Base-by-base conservation (phyloP, 1,140 invertebrate species). In the Eriosoma lanigerum region DNA sequence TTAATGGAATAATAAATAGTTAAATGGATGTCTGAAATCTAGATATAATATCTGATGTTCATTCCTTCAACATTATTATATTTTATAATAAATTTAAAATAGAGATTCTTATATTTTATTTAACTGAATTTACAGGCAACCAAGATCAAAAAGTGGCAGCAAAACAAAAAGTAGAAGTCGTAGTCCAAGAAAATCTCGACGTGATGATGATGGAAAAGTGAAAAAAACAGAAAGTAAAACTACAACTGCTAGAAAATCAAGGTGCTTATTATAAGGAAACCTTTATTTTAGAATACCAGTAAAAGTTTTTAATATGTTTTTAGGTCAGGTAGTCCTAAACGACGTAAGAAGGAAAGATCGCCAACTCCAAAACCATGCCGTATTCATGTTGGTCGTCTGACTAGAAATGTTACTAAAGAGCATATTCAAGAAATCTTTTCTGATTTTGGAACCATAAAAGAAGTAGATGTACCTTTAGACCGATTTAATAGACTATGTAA, bases 401-500 rank as follows among this genome's bases (percentile, higher is more conserved):
- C 96, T 0, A 87, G 95, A 38, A 98, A 98, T 86, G 94, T 98
- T 0, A 95, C 92, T 70, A 93, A 93, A 86, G 95, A 98, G 17
- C 97, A 99, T 86, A 90, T 99, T 24, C 86, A 91, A 82, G 98
- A 99, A 87, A 99, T 99, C 83, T 99, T 99, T 85, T 91, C 93
- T 9, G 91, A 91, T 29, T 99, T 97, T 87, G 97, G 97, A 24
- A 89, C 89, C 56, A 91, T 99, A 2, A 97, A 96, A 86, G 89
- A 90, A 85, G 91, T 98, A 0, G 96, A 98, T 83, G 93, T 98
- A 84, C 93, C 94, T 0, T 89, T 90, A 76, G 96, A 99, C 83
- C 90, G 96, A 81, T 87, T 93, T 54, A 96, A 98, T 86, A 91
- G 94, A 85, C 89, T 96, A 82, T 93, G 93, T 29, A 89, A 93